Base-by-base conservation (phyloP, 2,113 vertebrate genomes). In the Paramormyrops kingsleyae region DNA sequence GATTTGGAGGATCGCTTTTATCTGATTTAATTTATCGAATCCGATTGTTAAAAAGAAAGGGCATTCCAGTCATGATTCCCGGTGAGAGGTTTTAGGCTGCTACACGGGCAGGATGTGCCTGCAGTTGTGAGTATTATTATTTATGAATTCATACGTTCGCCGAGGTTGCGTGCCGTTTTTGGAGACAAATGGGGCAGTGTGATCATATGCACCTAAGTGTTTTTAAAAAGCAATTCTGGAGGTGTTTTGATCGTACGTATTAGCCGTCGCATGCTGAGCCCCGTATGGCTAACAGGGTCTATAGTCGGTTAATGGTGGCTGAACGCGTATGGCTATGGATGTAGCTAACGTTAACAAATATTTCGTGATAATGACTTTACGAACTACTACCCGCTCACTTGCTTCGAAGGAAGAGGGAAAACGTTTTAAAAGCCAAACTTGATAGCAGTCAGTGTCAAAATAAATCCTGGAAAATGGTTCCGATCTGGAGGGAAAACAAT, bases 61-160 rank as follows among this genome's bases (percentile, higher is more conserved):
- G 19, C 42, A 85, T n/a, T 83, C 39, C 77, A 46, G 46, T 7
- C 50, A 66, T 90, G 59, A 74, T 92, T 90, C 88, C 89, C 91
- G 91, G 89, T 70, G 93, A 91, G 92, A 93, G 92, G 89, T 50
- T 88, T 93, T 92, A 93, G 83, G 35, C 83, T 84, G 44, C 93
- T 92, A 90, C 91, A 92, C 93, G 94, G 91, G 91, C 92, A 90
- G 88, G 91, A 94, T 92, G 94, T 95, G 92, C 93, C 94, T 91
- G 94, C 93, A 95, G 94, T 95, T 94, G 96, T 95, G 96, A 94
- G 83, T 94, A 96, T 95, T 96, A 94, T 89, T 89, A 83, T 94
- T 95, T 93, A 92, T 93, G 92, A 87, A 53, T 90, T 90, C 91
- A 88, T 89, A 84, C 52, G 35, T 74, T 24, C 83, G 17, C 19